A percentile compares a stretch with the other conserved stretches of the same genome.
phyloP scores from a whole-genome alignment of 1,140 invertebrate species.

The Trigoniulus corallinus region DNA sequence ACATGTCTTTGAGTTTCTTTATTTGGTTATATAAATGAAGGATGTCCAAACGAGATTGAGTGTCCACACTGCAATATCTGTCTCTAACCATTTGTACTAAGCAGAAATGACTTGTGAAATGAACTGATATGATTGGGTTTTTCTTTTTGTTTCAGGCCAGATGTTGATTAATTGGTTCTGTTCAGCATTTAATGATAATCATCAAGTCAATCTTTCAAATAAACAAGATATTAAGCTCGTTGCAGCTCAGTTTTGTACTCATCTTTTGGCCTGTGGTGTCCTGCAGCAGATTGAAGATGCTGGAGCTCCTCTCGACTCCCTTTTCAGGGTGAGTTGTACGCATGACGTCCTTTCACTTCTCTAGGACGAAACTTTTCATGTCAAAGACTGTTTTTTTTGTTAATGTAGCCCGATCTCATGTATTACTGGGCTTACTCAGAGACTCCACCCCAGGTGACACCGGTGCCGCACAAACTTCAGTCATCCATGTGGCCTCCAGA shows the following conservation, averaged over 20 bases:
- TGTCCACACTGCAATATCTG: no score
- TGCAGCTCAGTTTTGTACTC: slow-evolving; percentile 63
- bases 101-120: no score
- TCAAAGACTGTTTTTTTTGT: slow-evolving; percentile 10
- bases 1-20: no score
- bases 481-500: slow-evolving; percentile 33
- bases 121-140: no score
- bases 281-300: slow-evolving; percentile 56
- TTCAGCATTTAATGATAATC: slow-evolving; percentile 53
- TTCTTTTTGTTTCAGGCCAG: slow-evolving; percentile 44
- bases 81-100: no score
- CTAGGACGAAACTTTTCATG: no score
- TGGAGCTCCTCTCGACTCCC: slow-evolving; percentile 36
- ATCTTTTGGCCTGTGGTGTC: slow-evolving; percentile 73
- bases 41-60: no score
- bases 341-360: no score
- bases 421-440: slow-evolving; percentile 76
- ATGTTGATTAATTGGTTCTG: slow-evolving; percentile 78
- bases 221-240: slow-evolving; percentile 54
- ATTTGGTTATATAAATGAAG: no score
- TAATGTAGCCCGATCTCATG: slow-evolving; percentile 60
- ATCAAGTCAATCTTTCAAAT: slow-evolving; percentile 40
- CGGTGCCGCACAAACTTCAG: slow-evolving; percentile 49
- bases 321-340: slow-evolving; percentile 51
- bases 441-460: slow-evolving; percentile 38